Conservation (phyloP, 2,888 invertebrate genomes). For the Agrotis exclamationis region DNA sequence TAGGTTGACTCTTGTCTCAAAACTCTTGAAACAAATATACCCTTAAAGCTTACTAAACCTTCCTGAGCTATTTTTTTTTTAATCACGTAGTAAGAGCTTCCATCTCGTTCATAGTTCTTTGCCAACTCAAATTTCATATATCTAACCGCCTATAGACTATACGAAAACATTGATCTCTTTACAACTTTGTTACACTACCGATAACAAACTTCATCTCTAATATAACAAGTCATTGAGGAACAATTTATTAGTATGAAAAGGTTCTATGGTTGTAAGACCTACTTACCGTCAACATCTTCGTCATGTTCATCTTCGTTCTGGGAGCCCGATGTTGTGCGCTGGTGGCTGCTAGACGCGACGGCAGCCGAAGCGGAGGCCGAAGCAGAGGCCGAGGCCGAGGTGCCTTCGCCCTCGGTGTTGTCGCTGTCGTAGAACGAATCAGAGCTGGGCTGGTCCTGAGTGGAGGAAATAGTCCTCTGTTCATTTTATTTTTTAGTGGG, state of each 20-base stretch:
- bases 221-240: no score
- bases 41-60: background rate
- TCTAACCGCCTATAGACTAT: background rate
- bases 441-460: slow-evolving; percentile 95
- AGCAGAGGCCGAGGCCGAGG: slow-evolving; percentile 75
- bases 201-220: no score
- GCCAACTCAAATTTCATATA: background rate
- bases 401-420: slow-evolving; percentile 93
- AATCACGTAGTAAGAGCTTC: background rate
- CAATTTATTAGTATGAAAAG: background rate
- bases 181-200: background rate
- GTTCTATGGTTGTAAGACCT: background rate
- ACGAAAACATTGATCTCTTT: background rate
- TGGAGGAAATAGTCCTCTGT: background rate
- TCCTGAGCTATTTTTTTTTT: no score
- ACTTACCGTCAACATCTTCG: slow-evolving; percentile 92
- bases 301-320: slow-evolving; percentile 93
- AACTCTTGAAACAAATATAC: no score
- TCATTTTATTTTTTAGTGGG: background rate
- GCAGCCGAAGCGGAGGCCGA: slow-evolving; percentile 75
- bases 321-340: slow-evolving; percentile 87
- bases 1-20: no score
- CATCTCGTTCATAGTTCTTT: background rate
- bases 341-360: slow-evolving; percentile 81
- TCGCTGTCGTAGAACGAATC: slow-evolving; percentile 98